These are phyloP conservation scores for Ibidorhyncha struthersii DNA, from an alignment of 2,113 vertebrate species.

Conservation along the genomic window DNA sequence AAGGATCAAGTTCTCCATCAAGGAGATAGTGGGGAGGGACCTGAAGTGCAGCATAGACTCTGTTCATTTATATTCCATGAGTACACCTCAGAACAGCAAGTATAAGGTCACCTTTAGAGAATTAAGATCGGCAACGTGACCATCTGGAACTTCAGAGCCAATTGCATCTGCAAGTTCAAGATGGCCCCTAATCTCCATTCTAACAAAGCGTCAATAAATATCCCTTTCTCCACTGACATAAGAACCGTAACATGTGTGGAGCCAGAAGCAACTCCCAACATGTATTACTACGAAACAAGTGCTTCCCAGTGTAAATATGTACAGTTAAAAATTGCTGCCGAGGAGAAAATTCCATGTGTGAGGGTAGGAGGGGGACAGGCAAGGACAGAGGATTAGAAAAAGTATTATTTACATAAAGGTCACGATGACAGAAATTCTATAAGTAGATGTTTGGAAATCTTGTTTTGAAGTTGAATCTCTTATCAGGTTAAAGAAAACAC, in stretches of 20 bases:
- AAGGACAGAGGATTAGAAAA: neutral
- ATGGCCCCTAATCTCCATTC: neutral
- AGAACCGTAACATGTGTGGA: neutral
- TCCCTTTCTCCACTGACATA: neutral
- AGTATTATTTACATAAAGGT: neutral
- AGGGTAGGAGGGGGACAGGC: neutral
- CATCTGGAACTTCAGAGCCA: neutral
- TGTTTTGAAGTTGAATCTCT: neutral
- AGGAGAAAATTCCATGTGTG: neutral
- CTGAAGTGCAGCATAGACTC: neutral
- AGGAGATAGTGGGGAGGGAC: neutral
- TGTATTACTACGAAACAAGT: neutral
- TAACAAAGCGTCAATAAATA: neutral
- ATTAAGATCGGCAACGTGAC: neutral
- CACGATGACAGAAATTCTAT: neutral
- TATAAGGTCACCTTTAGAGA: neutral
- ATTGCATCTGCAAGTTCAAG: neutral
- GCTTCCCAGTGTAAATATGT: neutral
- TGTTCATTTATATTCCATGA: neutral
- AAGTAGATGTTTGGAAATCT: neutral
- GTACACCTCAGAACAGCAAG: neutral
- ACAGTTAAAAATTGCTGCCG: neutral
- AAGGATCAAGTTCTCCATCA: neutral
- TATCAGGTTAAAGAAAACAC: neutral
- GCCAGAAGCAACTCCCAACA: neutral